Percentiles rank a stretch among this genome's conserved stretches.
These are phyloP conservation scores for Acronicta leporina DNA, from an alignment of 2,888 invertebrate genomes.

Conservation along the genomic window DNA sequence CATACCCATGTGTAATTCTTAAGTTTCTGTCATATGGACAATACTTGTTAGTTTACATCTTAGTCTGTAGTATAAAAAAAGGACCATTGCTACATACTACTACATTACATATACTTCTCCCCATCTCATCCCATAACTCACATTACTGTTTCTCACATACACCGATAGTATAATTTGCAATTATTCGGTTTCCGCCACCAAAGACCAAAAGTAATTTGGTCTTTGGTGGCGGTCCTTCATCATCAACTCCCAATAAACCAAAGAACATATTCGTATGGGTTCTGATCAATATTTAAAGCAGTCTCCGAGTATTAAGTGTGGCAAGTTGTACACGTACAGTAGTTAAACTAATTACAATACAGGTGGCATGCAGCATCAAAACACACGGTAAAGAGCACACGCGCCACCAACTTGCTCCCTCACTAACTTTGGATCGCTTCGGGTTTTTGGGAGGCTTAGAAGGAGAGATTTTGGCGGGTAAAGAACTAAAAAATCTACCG, in stretches of 20 bases:
- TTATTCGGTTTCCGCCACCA: background rate
- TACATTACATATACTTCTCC: too few species aligned
- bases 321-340: conserved; percentile 62
- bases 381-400: conserved; percentile 78
- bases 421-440: conserved; percentile 72
- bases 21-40: too few species aligned
- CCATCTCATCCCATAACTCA: too few species aligned
- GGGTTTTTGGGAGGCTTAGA: conserved; percentile 57
- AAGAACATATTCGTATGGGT: background rate
- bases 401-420: conserved; percentile 74
- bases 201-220: background rate
- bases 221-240: too few species aligned
- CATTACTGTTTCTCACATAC: too few species aligned
- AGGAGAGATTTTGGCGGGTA: conserved; percentile 41
- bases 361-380: conserved; percentile 79
- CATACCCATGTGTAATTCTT: too few species aligned
- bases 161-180: too few species aligned
- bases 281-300: conserved; percentile 12
- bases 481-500: background rate
- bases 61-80: too few species aligned
- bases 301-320: conserved; percentile 29
- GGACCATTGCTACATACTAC: too few species aligned
- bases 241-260: background rate
- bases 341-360: conserved; percentile 86
- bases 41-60: too few species aligned